A percentile compares a stretch with the other conserved stretches of the same genome.
phyloP scores from a whole-genome alignment of 2,888 invertebrate genomes.

The Nudaria mundana region DNA sequence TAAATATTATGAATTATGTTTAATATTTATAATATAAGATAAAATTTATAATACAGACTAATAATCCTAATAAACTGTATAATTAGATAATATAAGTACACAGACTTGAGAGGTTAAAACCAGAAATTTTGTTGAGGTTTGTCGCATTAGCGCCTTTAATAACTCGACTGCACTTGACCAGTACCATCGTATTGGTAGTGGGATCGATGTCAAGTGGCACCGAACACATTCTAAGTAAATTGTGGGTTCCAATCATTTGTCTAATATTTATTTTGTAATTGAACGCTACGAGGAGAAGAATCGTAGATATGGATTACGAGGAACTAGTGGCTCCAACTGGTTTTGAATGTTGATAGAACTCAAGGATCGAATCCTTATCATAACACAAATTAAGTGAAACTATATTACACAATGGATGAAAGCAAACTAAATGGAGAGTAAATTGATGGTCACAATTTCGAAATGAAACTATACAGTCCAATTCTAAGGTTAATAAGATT shows the following conservation, averaged over 20 bases:
- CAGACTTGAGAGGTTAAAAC: conserved; percentile 1
- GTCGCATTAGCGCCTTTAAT: conserved; percentile 26
- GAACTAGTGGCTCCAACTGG: conserved; percentile 1
- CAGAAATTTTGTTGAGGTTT: conserved; percentile 2
- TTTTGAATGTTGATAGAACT: too few relatives aligned
- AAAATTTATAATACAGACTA: too few relatives aligned
- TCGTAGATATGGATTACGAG: not conserved
- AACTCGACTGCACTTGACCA: conserved; percentile 13
- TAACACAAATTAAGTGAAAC: too few relatives aligned
- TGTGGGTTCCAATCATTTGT: conserved; percentile 29
- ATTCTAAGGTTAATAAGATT: too few relatives aligned
- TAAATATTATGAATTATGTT: too few relatives aligned
- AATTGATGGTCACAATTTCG: too few relatives aligned
- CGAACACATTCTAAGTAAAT: conserved; percentile 32
- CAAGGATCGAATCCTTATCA: not conserved
- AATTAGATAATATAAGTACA: conserved; percentile 5
- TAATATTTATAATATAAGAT: too few relatives aligned
- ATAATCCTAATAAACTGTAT: not conserved
- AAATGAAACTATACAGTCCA: too few relatives aligned
- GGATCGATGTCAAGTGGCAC: conserved; percentile 28
- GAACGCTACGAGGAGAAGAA: conserved; percentile 22
- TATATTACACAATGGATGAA: too few relatives aligned
- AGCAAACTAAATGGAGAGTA: too few relatives aligned
- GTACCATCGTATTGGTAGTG: conserved; percentile 7
- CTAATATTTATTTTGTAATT: conserved; percentile 36